Evolutionary conservation across 1,140 invertebrate species (phyloP), one percentile per base, ranked within the genome.

Genomic region (Diorhabda carinulata): DNA sequence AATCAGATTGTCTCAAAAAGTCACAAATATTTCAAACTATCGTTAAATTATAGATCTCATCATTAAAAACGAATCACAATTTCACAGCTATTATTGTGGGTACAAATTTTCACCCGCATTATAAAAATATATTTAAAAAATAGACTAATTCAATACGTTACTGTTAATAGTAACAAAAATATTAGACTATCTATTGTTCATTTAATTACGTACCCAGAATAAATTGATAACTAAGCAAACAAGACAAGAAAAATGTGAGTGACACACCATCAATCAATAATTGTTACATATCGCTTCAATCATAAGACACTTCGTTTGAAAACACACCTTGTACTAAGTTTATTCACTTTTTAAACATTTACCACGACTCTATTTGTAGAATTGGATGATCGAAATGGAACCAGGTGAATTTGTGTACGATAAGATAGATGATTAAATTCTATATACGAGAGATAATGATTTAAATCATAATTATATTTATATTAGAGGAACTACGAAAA

Each of bases 311-410:
- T 52, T 52, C 47, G 47, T 52, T n/a, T 8, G 47, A 52, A 25
- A 52, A 52, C 47, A 4, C 47, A 52, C 47, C 47, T 52, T 52
- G 4, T 52, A 52, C 47, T 52, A 52, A 52, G 47, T 52, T 52
- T 52, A n/a, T 52, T 52, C 47, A 52, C 47, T 52, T 52, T 52
- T 52, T 52, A 52, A 52, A 52, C 47, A 52, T 52, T 52, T n/a
- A n/a, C 6, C 47, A 52, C 47, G 47, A 8, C 47, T 52, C 47
- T 52, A n/a, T 52, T 52, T 25, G 25, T 25, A 0, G 47, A 52
- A 52, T n/a, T 52, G n/a, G n/a, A 52, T 8, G 6, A n/a, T 25
- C n/a, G 47, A 52, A 52, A 52, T 52, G n/a, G n/a, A 52, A 52
- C 47, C 47, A 52, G 47, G 47, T 52, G 47, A 52, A 52, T 52